phyloP scores from a whole-genome alignment of 2,888 invertebrate species.

The Molorchus minor region DNA sequence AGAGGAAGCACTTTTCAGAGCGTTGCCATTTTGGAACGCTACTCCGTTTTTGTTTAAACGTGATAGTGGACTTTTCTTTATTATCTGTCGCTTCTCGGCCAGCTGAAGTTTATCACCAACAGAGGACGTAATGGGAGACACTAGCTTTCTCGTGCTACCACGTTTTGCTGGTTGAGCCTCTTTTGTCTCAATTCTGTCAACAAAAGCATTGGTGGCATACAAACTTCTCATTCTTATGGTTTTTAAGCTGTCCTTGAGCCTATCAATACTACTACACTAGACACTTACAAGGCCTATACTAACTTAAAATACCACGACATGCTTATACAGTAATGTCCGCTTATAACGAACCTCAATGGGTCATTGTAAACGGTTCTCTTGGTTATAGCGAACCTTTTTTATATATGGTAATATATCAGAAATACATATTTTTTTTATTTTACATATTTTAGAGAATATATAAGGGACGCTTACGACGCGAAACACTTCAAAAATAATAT shows the following conservation, averaged over 20 bases:
- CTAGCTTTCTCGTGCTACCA: constrained; percentile 39
- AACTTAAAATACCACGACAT: no score
- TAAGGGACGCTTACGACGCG: no score
- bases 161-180: constrained; percentile 43
- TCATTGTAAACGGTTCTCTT: no score
- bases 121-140: constrained; percentile 32
- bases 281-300: constrained; percentile 21
- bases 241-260: constrained; percentile 49
- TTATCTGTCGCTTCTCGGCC: constrained; percentile 44
- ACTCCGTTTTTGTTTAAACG: constrained; percentile 30
- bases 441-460: no score
- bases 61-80: constrained; percentile 44
- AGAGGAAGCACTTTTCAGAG: constrained; percentile 37
- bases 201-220: constrained; percentile 47
- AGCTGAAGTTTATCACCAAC: constrained; percentile 38
- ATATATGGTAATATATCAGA: no score
- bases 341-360: no score
- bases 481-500: no score
- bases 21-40: constrained; percentile 30
- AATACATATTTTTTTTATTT: no score
- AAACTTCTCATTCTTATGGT: constrained; percentile 36
- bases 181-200: constrained; percentile 57
- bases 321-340: no score
- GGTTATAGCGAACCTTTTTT: no score
- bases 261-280: constrained; percentile 18